These are phyloP conservation scores for Spinus olivaceus DNA, from an alignment of 2,797 vertebrate species.

Conservation along the genomic window DNA sequence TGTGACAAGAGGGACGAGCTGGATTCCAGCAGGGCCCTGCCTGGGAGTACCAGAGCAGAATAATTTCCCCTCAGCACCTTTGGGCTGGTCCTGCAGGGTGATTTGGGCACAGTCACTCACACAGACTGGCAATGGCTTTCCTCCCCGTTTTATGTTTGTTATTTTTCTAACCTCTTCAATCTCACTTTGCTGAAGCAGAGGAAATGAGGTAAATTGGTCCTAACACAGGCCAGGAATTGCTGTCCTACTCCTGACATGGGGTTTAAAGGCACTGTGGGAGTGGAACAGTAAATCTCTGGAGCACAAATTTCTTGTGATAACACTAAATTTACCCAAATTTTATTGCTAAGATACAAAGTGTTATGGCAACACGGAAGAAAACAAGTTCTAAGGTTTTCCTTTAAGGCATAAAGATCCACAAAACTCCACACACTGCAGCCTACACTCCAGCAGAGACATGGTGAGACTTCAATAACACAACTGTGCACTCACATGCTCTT, in stretches of 20 bases:
- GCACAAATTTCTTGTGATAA: slow-evolving; percentile 47
- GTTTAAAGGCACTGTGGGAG: slow-evolving; percentile 37
- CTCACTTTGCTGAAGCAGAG: slow-evolving; percentile 36
- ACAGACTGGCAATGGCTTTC: not conserved
- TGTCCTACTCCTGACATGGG: not conserved
- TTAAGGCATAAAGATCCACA: not conserved
- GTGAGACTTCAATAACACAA: not conserved
- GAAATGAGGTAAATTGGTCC: slow-evolving; percentile 55
- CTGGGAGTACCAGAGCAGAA: not conserved
- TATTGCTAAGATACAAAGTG: slow-evolving; percentile 61
- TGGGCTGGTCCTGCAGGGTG: not conserved
- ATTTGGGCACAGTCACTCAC: not conserved
- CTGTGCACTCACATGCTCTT: not conserved
- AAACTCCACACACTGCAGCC: not conserved
- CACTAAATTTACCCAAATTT: slow-evolving; percentile 32
- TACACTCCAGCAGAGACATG: not conserved
- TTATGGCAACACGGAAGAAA: slow-evolving; percentile 59
- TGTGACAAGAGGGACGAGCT: not conserved
- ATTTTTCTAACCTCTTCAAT: slow-evolving; percentile 61
- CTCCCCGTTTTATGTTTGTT: slow-evolving; percentile 39
- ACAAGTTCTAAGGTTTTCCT: slow-evolving; percentile 55
- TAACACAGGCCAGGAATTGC: slow-evolving; percentile 29
- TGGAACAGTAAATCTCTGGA: slow-evolving; percentile 40
- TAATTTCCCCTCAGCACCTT: not conserved
- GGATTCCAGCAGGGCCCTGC: not conserved